Conservation (phyloP, 2,888 invertebrate genomes). For the Heliconius ethilla region DNA sequence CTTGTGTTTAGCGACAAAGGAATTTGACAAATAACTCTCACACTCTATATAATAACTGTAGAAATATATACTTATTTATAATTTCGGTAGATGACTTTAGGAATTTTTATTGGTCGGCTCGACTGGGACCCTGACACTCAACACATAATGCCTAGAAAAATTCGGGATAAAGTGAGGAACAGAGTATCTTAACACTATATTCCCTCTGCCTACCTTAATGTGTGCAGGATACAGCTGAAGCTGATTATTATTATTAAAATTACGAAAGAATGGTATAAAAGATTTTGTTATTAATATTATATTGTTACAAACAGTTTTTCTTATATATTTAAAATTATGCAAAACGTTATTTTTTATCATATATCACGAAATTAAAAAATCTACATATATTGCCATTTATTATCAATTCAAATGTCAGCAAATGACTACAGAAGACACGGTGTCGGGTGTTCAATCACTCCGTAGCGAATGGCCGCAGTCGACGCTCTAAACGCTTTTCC, state of each 20-base stretch:
- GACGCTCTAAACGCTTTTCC: constrained; percentile 69
- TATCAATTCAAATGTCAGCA: neutral
- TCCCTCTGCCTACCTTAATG: no score
- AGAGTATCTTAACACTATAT: no score
- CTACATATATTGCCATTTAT: neutral
- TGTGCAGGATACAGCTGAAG: no score
- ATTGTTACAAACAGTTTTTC: no score
- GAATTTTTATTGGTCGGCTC: neutral
- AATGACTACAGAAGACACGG: constrained; percentile 23
- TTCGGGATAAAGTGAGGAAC: no score
- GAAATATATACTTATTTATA: neutral
- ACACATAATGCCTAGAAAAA: no score
- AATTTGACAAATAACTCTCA: constrained; percentile 3
- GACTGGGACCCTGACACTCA: no score
- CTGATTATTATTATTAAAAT: no score
- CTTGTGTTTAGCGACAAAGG: constrained; percentile 19
- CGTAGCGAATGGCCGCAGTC: constrained; percentile 41
- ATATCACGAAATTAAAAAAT: neutral
- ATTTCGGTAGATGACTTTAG: neutral
- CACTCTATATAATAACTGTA: neutral
- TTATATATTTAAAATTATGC: no score
- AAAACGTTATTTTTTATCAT: no score
- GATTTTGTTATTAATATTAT: no score
- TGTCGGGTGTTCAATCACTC: constrained; percentile 25
- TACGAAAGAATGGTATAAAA: no score